These are phyloP conservation scores for Morinoia aosen DNA, from an alignment of 2,888 invertebrate genomes.

Conservation along the genomic window DNA sequence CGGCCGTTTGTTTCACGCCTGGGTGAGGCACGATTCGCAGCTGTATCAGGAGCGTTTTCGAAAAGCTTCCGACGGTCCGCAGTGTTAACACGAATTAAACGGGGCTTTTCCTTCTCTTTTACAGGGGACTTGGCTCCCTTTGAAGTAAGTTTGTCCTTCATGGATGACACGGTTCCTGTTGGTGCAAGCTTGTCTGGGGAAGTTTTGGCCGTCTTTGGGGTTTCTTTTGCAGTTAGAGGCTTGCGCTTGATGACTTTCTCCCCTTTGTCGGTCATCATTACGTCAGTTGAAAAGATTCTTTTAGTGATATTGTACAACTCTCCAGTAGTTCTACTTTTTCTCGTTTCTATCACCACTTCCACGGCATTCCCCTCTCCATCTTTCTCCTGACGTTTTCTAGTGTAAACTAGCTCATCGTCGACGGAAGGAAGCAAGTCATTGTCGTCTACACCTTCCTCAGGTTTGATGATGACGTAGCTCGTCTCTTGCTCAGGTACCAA, in stretches of 20 bases:
- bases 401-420: slow-evolving; percentile 67
- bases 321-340: slow-evolving; percentile 62
- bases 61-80: slow-evolving; percentile 38
- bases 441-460: slow-evolving; percentile 58
- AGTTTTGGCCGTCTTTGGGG: background rate
- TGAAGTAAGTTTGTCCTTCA: slow-evolving; percentile 47
- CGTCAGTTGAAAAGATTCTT: slow-evolving; percentile 63
- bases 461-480: slow-evolving; percentile 64
- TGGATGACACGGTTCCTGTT: slow-evolving; percentile 37
- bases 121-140: background rate
- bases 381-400: slow-evolving; percentile 61
- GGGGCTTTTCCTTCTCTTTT: slow-evolving; percentile 40
- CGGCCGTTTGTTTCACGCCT: background rate
- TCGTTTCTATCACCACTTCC: slow-evolving; percentile 66
- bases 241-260: slow-evolving; percentile 58
- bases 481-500: slow-evolving; percentile 66
- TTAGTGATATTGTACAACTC: slow-evolving; percentile 67
- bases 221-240: background rate
- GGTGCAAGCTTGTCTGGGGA: slow-evolving; percentile 4
- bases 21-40: background rate
- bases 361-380: slow-evolving; percentile 61
- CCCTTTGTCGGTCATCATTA: slow-evolving; percentile 63
- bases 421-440: slow-evolving; percentile 61
- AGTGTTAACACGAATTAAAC: slow-evolving; percentile 19
- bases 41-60: slow-evolving; percentile 19